Conservation (phyloP, 1,140 invertebrate genomes). For the Glossosoma conforme region DNA sequence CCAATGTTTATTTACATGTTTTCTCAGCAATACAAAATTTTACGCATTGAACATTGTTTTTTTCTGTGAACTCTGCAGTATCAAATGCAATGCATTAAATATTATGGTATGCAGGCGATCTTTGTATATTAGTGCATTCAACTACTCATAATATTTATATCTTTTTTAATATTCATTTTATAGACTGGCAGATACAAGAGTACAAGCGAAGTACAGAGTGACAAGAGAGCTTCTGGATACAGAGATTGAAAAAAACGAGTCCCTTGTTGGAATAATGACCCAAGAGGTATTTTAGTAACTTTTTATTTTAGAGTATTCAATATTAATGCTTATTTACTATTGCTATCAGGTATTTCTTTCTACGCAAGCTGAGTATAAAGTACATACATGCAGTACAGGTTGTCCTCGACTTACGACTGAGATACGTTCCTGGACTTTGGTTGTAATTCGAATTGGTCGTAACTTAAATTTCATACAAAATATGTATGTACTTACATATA, state of each 20-base stretch:
- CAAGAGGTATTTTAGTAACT: slow-evolving; percentile 7
- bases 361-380: too few relatives aligned
- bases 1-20: not conserved
- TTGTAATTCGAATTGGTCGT: too few relatives aligned
- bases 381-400: too few relatives aligned
- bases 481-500: too few relatives aligned
- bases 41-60: not conserved
- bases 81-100: slow-evolving; percentile 1
- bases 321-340: too few relatives aligned
- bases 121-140: not conserved
- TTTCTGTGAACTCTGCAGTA: not conserved
- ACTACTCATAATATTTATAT: not conserved
- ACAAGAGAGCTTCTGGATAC: not conserved
- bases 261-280: slow-evolving; percentile 15
- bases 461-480: too few relatives aligned
- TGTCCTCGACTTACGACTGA: too few relatives aligned
- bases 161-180: slow-evolving; percentile 9
- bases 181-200: not conserved
- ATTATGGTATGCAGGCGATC: not conserved
- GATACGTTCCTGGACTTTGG: too few relatives aligned
- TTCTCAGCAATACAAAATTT: not conserved
- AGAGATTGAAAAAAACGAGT: slow-evolving; percentile 15
- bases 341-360: too few relatives aligned
- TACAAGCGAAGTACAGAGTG: not conserved
- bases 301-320: too few relatives aligned